These are phyloP conservation scores for Antedon mediterranea DNA, from an alignment of 53 echinoderm and acorn worm species.

Conservation along the genomic window DNA sequence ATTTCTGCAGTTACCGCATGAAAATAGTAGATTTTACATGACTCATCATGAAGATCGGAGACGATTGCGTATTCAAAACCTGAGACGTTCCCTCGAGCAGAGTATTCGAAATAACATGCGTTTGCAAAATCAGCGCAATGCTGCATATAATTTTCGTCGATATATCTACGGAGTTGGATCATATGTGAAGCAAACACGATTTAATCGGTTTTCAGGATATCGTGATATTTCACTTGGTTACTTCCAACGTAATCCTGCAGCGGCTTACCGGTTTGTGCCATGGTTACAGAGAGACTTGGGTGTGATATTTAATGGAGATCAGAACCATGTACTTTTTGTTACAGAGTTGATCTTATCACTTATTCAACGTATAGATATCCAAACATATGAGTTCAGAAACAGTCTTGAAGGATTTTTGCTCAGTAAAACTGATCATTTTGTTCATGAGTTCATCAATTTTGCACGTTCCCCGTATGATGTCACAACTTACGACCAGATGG, in stretches of 20 bases:
- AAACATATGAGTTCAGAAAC: conserved; percentile 74
- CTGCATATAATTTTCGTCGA: conserved; percentile 46
- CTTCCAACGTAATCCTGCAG: conserved; percentile 65
- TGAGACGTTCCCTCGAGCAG: conserved; percentile 17
- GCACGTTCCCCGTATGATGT: conserved; percentile 79
- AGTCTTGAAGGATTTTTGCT: conserved; percentile 73
- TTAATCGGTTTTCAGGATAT: conserved; percentile 44
- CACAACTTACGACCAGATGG: conserved; percentile 69
- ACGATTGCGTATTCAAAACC: conserved; percentile 28
- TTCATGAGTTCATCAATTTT: conserved; percentile 88
- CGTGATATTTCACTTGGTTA: conserved; percentile 73
- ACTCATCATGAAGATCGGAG: no score
- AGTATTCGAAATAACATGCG: neutral
- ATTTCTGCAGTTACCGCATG: conserved; percentile 20
- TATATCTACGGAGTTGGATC: conserved; percentile 64
- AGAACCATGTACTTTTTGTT: conserved; percentile 68
- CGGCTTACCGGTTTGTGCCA: conserved; percentile 74
- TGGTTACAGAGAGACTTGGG: conserved; percentile 72
- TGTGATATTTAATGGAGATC: conserved; percentile 61
- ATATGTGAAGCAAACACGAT: conserved; percentile 47
- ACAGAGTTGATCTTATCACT: conserved; percentile 81
- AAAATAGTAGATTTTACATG: neutral
- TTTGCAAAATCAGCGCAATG: neutral
- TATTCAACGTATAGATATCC: conserved; percentile 65
- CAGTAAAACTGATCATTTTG: conserved; percentile 79